Evolutionary conservation across 2,113 vertebrate genomes (phyloP), one percentile per base, ranked within the genome.

Genomic region (Ptilorrhoa leucosticta): DNA sequence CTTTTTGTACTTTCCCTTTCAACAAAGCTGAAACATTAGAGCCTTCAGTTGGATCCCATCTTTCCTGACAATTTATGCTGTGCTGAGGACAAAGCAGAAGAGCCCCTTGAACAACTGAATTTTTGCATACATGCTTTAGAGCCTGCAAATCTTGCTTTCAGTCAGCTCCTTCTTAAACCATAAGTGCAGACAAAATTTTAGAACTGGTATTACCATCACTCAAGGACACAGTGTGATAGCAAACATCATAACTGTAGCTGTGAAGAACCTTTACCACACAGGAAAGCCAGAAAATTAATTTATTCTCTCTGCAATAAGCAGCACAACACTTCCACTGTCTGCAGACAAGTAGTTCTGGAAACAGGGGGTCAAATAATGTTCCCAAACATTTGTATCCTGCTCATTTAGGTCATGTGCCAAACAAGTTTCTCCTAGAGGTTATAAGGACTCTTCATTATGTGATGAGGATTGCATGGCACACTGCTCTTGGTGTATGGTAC

Each of bases 11-110:
- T 68, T 94, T 80, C 15, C 15, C 23, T 93, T 92, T 77, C 58
- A 94, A 78, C 28, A 92, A 76, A 94, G 60, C 69, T n/a, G 56
- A 92, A 94, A 78, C 69, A 83, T 90, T 86, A 93, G 42, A 94
- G 60, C 44, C 48, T 92, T 88, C 68, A 35, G 80, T 14, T 83
- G 80, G 68, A 83, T 89, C n/a, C 56, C 44, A 39, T 78, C 54
- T 89, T 94, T 87, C 48, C 76, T 44, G 73, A 54, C 40, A 83
- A 90, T 89, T 92, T 96, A 64, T 73, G 26, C 82, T 87, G 35
- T 66, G 61, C 53, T 76, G 45, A 90, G 90, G 81, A 94, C 89
- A 95, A 91, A 92, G 85, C 76, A 90, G 47, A 83, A 73, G 44
- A 94, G 19, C 33, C 80, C 83, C 93, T 86, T 66, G 39, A 90